Conservation (phyloP, 2,797 vertebrate genomes). For the Distichodus sexfasciatus region DNA sequence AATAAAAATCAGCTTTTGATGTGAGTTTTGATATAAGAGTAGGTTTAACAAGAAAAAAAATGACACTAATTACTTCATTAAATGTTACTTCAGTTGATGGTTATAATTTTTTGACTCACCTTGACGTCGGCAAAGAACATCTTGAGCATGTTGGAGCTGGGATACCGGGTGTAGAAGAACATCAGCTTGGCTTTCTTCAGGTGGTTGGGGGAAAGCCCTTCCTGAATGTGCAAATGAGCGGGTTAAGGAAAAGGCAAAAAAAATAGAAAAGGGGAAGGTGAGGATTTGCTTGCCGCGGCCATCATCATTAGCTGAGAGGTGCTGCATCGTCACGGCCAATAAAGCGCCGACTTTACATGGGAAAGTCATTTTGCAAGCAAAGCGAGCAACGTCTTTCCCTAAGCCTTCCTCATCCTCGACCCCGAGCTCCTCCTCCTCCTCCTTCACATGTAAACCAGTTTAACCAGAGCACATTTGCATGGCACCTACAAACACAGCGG, state of each 20-base stretch:
- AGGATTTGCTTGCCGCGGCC: constrained; percentile 72
- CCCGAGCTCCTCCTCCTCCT: too few species aligned
- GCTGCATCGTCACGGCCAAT: constrained; percentile 70
- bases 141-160: constrained; percentile 99
- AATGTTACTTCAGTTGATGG: too few species aligned
- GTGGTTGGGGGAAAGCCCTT: constrained; percentile 97
- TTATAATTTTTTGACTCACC: constrained; percentile 88
- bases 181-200: constrained; percentile 99
- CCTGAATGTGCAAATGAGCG: constrained; percentile 88
- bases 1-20: too few species aligned
- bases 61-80: too few species aligned
- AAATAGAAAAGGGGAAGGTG: constrained; percentile 13
- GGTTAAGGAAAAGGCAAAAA: constrained; percentile 79
- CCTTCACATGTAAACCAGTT: constrained; percentile 60
- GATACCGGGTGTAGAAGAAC: constrained; percentile 98
- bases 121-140: constrained; percentile 98
- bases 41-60: too few species aligned
- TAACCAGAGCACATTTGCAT: constrained; percentile 73
- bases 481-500: constrained; percentile 78
- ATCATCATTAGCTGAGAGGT: constrained; percentile 70
- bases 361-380: constrained; percentile 78
- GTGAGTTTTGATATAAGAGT: too few species aligned
- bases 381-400: constrained; percentile 67
- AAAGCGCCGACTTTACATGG: constrained; percentile 73
- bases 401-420: constrained; percentile 25